Conservation (phyloP, 1,140 invertebrate species). For the Asbolus verrucosus region DNA sequence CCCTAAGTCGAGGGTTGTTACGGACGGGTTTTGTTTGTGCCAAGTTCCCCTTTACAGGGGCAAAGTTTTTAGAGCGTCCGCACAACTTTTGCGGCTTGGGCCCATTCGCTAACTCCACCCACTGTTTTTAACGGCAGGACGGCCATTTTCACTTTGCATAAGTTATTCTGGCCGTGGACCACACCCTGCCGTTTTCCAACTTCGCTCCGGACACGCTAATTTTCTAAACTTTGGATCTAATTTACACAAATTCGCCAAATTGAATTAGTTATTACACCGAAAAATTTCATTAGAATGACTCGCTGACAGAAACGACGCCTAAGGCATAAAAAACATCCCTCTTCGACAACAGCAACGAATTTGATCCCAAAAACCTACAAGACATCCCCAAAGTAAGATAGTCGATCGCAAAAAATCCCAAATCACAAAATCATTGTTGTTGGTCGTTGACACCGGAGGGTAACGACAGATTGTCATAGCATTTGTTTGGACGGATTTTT, state of each 20-base stretch:
- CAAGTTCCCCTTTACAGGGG: constrained; percentile 57
- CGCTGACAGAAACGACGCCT: background rate
- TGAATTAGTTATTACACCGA: constrained; percentile 36
- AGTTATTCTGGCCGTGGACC: constrained; percentile 61
- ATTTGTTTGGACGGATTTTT: too few relatives aligned
- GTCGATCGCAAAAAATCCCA: too few relatives aligned
- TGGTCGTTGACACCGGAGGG: too few relatives aligned
- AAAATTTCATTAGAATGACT: constrained; percentile 16
- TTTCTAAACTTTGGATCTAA: constrained; percentile 36
- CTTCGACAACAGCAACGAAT: background rate
- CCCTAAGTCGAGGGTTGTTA: constrained; percentile 57
- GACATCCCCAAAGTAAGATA: too few relatives aligned
- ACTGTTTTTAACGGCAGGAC: constrained; percentile 62
- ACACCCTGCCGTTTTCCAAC: constrained; percentile 61
- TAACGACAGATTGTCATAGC: too few relatives aligned
- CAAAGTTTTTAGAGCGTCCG: constrained; percentile 62
- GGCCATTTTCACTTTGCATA: constrained; percentile 64
- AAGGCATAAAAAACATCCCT: background rate
- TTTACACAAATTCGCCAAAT: constrained; percentile 38
- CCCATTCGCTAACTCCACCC: constrained; percentile 62
- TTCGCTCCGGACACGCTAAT: constrained; percentile 44
- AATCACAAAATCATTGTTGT: too few relatives aligned
- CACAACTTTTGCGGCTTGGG: constrained; percentile 64
- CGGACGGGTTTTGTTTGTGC: constrained; percentile 57
- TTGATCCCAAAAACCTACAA: background rate